phyloP scores from a whole-genome alignment of 2,888 invertebrate genomes.

The Tanaodytes sp. region DNA sequence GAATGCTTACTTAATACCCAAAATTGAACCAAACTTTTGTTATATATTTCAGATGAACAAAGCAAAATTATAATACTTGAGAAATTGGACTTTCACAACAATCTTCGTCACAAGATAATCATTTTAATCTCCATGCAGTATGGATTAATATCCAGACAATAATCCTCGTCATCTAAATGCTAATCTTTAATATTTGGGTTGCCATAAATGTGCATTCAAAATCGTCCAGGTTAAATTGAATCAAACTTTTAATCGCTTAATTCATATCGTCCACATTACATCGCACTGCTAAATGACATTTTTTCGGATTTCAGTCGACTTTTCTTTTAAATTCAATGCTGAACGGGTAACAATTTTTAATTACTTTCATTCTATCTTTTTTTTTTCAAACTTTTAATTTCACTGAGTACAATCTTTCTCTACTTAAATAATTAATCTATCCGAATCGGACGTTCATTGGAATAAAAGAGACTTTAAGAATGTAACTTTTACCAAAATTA shows the following conservation, averaged over 20 bases:
- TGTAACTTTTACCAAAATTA: no score
- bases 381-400: no score
- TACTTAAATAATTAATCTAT: no score
- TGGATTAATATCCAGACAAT: constrained; percentile 42
- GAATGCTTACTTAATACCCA: no score
- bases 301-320: constrained; percentile 5
- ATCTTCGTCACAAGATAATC: constrained; percentile 33
- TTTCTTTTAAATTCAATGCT: no score
- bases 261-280: not conserved
- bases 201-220: constrained; percentile 9
- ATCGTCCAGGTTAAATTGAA: constrained; percentile 15
- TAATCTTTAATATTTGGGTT: constrained; percentile 36
- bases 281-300: not conserved
- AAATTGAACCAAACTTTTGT: constrained; percentile 39
- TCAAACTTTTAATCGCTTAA: constrained; percentile 12
- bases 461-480: no score
- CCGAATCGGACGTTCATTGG: no score
- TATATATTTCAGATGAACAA: constrained; percentile 27
- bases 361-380: no score
- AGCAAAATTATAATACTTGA: constrained; percentile 35
- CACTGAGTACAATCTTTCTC: no score
- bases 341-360: no score
- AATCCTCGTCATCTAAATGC: constrained; percentile 48
- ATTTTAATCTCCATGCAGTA: constrained; percentile 39
- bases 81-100: constrained; percentile 44